Conservation (phyloP, 2,113 vertebrate species). For the Cacatua alba region DNA sequence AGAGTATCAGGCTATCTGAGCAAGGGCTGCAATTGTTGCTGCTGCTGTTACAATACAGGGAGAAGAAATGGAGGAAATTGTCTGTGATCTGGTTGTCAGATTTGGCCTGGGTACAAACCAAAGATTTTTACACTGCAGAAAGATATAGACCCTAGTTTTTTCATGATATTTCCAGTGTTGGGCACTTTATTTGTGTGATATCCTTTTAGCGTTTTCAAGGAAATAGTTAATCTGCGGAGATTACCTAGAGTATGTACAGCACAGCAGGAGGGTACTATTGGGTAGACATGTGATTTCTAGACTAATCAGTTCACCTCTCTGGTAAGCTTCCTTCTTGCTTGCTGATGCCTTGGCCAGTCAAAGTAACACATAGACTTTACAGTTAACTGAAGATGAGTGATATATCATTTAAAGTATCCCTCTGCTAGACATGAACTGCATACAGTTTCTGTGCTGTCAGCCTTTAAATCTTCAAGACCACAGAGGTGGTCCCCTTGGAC, state of each 20-base stretch:
- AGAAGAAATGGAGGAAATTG: not conserved
- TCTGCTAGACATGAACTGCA: not conserved
- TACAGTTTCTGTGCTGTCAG: not conserved
- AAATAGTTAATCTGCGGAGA: not conserved
- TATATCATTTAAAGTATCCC: constrained; percentile 39
- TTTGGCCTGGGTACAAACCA: not conserved
- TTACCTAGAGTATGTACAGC: not conserved
- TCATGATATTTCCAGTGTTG: not conserved
- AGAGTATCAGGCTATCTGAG: not conserved
- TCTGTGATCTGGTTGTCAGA: not conserved
- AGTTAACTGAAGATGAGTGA: not conserved
- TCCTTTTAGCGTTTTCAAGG: not conserved
- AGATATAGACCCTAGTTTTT: not conserved
- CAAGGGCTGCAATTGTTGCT: not conserved
- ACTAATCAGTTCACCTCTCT: not conserved
- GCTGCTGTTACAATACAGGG: not conserved
- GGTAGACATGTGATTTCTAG: not conserved
- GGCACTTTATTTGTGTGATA: not conserved
- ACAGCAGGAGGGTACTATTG: not conserved
- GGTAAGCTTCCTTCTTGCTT: not conserved
- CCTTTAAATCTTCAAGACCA: constrained; percentile 27
- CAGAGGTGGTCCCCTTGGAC: not conserved
- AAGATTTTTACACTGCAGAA: not conserved
- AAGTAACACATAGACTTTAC: not conserved
- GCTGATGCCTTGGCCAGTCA: not conserved